Base-by-base conservation (phyloP, 1,140 invertebrate genomes). In the Mamestra configurata region DNA sequence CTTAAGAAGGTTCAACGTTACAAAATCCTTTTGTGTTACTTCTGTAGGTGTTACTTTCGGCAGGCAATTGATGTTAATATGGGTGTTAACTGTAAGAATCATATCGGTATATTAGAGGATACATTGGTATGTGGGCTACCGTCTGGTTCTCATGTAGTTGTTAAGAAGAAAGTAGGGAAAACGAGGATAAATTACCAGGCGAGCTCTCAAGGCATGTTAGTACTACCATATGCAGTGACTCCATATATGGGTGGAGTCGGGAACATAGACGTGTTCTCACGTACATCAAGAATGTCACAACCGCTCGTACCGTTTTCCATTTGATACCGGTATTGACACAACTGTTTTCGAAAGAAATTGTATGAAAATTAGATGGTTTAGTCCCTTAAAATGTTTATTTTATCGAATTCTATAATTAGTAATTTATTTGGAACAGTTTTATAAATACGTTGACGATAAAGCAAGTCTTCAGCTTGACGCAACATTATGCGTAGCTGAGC, bases 151-250 rank as follows among this genome's bases (percentile, higher is more conserved):
- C 53, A 57, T 43, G 77, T 76, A 77, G 70, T 61, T 57, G 71
- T 75, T 64, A 70, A 78, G 53, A 85, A 83, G 82, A 87, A 87
- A 87, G 86, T 71, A 35, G 71, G 81, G 81, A 86, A 81, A 82
- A 82, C 79, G 79, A 79, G 81, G 77, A 84, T 86, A 79, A 76
- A 80, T 78, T 77, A 83, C 77, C 22, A 64, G 71, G 66, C 61
- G 35, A 66, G 37, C 22, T 51, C 37, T 51, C 46, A 46, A 59
- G 64, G 35, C 70, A 57, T 46, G 77, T 78, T 72, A 66, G 70
- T 71, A 80, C 73, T 77, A 31, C 79, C 73, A 82, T 82, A 72
- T 71, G 53, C 22, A 77, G 68, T 49, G 31, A 4, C 13, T n/a
- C 77, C 77, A 46, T 79, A 79, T 64, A 79, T 75, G 70, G 78